These are phyloP conservation scores for Sesamia nonagrioides DNA, from an alignment of 1,140 invertebrate species.

Conservation along the genomic window DNA sequence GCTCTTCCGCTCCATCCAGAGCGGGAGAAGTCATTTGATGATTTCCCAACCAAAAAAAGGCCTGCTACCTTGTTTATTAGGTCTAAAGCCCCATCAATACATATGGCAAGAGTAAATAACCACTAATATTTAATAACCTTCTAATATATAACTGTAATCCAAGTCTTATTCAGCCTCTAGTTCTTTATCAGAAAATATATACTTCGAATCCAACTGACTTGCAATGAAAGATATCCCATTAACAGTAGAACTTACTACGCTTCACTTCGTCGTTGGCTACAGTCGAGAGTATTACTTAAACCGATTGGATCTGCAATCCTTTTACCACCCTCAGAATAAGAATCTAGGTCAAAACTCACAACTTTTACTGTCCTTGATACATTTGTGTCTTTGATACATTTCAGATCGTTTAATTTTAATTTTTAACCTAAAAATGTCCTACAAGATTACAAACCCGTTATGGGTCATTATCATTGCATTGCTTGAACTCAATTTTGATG, in stretches of 20 bases:
- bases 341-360: constrained; percentile 56
- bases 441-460: constrained; percentile 18
- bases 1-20: too few relatives aligned
- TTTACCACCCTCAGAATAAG: constrained; percentile 47
- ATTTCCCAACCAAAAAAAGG: too few relatives aligned
- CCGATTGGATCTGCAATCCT: constrained; percentile 47
- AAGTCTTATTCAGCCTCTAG: background rate
- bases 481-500: background rate
- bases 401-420: constrained; percentile 47
- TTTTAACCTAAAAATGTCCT: background rate
- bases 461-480: constrained; percentile 33
- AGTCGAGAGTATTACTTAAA: constrained; percentile 32
- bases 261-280: background rate
- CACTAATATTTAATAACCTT: too few relatives aligned
- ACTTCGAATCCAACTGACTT: background rate
- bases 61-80: too few relatives aligned
- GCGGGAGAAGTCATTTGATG: too few relatives aligned
- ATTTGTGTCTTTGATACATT: constrained; percentile 53
- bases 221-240: constrained; percentile 5
- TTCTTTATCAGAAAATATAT: background rate
- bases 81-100: too few relatives aligned
- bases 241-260: background rate
- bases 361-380: constrained; percentile 63
- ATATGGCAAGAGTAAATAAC: too few relatives aligned
- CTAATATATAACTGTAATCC: too few relatives aligned